Base-by-base conservation (phyloP, 1,140 invertebrate genomes). In the Phocides pigmalion region DNA sequence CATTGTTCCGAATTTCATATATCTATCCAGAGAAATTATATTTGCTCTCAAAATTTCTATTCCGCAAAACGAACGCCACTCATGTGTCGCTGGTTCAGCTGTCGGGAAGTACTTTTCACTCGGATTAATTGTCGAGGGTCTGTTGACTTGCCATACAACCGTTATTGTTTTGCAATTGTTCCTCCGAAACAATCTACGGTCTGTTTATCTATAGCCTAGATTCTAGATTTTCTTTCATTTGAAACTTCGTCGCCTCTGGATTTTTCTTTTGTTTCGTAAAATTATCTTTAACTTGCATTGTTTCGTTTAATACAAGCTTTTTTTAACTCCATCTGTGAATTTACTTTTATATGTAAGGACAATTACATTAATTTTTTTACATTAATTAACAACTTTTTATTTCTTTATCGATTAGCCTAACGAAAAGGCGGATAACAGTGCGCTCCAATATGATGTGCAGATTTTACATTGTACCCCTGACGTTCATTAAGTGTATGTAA, bases 141-240 rank as follows among this genome's bases (percentile, higher is more conserved):
- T 15, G n/a, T 54, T 14, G 39, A 42, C 20, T 56, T 39, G 53
- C 39, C 11, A 22, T 42, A n/a, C 37, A 22, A n/a, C n/a, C n/a
- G 37, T 39, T 56, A 56, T 56, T 56, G 53, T 56, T 56, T 41
- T 42, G 17, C 51, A 54, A 54, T 56, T 56, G 53, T 56, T 56
- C 37, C n/a, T 12, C 16, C 19, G 19, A 22, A 42, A 56, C 37
- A 56, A 56, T 56, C 20, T 25, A 9, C 20, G 53, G 0, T 25
- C 53, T 17, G 35, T 39, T 39, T 39, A 39, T 39, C 35, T 39
- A 28, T 35, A 35, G 28, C 37, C 49, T 19, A 51, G 25, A 50
- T 25, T 15, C 47, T 50, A 50, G 49, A 51, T 49, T 49, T 16
- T 50, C 25, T 17, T 50, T 50, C 35, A 50, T 50, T 50, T 49